phyloP scores from a whole-genome alignment of 2,113 vertebrate genomes.

The Semnopithecus entellus region DNA sequence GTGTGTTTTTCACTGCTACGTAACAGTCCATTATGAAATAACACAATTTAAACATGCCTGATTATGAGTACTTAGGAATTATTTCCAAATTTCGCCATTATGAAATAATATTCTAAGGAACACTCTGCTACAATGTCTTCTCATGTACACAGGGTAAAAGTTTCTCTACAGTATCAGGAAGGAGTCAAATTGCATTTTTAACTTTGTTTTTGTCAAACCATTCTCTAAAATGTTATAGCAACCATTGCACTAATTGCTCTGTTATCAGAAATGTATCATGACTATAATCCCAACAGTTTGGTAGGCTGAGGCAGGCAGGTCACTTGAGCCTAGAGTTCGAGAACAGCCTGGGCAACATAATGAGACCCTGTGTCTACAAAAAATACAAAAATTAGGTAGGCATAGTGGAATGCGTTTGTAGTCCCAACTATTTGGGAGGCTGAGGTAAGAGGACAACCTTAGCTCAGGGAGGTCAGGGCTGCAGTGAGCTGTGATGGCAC shows the following conservation, averaged over 20 bases:
- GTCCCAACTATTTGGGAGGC: not conserved
- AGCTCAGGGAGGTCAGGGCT: not conserved
- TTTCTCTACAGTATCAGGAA: not conserved
- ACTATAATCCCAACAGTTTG: not conserved
- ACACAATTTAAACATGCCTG: not conserved
- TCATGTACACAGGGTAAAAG: not conserved
- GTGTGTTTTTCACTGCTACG: not conserved
- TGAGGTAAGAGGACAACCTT: not conserved
- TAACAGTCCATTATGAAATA: not conserved
- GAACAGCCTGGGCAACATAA: not conserved
- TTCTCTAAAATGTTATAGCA: not conserved
- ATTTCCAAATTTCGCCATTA: not conserved
- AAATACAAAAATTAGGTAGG: not conserved
- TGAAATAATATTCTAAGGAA: not conserved
- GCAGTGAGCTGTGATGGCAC: not conserved
- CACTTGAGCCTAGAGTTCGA: not conserved
- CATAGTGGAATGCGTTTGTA: not conserved
- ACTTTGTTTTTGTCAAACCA: not conserved
- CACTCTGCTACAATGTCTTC: not conserved
- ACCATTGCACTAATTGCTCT: not conserved
- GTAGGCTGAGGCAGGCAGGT: not conserved
- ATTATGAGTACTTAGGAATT: not conserved
- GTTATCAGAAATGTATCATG: not conserved
- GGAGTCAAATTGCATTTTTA: not conserved
- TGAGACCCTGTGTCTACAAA: not conserved